A percentile compares a stretch with the other conserved stretches of the same genome.
Conservation (phyloP, 2,888 invertebrate species). For the Lumbricus terrestris region DNA sequence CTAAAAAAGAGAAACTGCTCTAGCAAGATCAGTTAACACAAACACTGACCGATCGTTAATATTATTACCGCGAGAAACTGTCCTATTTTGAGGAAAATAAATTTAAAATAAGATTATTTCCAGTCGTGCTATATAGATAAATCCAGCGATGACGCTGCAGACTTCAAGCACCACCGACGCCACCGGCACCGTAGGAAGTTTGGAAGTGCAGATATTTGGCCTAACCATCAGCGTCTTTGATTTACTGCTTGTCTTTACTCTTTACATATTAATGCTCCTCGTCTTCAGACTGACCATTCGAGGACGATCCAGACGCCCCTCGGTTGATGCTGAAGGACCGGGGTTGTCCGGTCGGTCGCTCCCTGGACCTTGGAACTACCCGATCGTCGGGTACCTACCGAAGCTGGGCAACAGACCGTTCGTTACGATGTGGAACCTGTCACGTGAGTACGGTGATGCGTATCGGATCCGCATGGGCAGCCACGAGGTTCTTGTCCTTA, state of each 20-base stretch:
- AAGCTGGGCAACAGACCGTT: constrained; percentile 19
- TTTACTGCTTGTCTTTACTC: background rate
- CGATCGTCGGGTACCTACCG: constrained; percentile 31
- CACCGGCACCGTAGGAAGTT: background rate
- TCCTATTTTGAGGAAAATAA: too few relatives aligned
- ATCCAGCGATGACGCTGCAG: background rate
- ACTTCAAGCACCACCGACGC: background rate
- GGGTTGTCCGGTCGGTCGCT: background rate
- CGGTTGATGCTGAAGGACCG: background rate
- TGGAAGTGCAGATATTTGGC: background rate
- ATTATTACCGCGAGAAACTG: too few relatives aligned
- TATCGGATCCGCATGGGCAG: constrained; percentile 31
- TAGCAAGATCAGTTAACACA: too few relatives aligned
- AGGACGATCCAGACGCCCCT: background rate
- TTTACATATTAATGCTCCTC: background rate
- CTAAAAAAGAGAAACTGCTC: too few relatives aligned
- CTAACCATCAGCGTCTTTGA: background rate
- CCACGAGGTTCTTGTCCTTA: constrained; percentile 28
- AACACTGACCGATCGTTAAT: too few relatives aligned
- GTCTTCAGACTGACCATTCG: background rate
- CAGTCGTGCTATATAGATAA: background rate
- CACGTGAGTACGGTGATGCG: constrained; percentile 27
- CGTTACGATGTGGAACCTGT: constrained; percentile 24
- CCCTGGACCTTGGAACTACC: constrained; percentile 32
- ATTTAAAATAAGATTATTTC: background rate